These are phyloP conservation scores for Apamea sordens DNA, from an alignment of 2,888 invertebrate species.

Conservation along the genomic window DNA sequence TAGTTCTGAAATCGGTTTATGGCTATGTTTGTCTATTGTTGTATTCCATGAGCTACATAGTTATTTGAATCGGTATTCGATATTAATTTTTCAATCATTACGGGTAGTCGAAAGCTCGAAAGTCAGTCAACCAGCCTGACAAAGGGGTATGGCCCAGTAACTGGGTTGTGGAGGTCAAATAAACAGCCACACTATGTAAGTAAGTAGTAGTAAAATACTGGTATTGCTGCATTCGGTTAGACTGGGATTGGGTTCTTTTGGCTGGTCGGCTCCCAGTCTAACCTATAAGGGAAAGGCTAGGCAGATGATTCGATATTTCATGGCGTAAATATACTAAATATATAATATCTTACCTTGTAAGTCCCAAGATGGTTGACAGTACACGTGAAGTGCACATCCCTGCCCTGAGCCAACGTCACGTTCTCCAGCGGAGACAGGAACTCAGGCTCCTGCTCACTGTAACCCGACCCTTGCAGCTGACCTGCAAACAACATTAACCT, in stretches of 20 bases:
- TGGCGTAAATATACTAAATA: not conserved
- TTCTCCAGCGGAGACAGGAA: slow-evolving; percentile 96
- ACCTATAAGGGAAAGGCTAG: not conserved
- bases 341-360: slow-evolving; percentile 91
- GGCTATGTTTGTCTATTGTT: not conserved
- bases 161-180: not conserved
- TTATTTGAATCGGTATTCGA: not conserved
- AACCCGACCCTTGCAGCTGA: slow-evolving; percentile 86
- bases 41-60: not conserved
- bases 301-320: not conserved
- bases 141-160: not conserved
- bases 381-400: slow-evolving; percentile 97
- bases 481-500: slow-evolving; percentile 71
- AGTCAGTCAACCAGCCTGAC: not conserved
- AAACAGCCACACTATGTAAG: not conserved
- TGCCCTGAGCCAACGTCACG: slow-evolving; percentile 95
- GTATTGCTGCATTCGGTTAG: not conserved
- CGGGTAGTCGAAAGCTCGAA: not conserved
- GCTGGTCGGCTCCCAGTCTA: not conserved
- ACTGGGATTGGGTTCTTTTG: not conserved
- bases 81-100: not conserved
- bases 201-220: not conserved
- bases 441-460: slow-evolving; percentile 91
- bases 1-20: not conserved
- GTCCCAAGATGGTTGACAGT: slow-evolving; percentile 96